Base-by-base conservation (phyloP, 2,888 invertebrate genomes). In the Euphydryas editha region DNA sequence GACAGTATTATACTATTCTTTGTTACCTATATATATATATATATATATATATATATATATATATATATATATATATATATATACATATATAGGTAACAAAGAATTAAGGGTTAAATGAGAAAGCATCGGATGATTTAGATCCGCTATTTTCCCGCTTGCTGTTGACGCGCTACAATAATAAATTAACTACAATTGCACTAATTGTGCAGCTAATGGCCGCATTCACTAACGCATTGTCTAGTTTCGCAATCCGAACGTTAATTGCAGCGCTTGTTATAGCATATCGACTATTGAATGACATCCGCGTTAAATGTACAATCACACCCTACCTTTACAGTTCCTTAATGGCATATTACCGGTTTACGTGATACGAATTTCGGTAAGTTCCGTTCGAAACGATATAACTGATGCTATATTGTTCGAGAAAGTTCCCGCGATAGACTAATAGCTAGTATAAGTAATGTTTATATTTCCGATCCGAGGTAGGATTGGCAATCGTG, bases 171-270 rank as follows among this genome's bases (percentile, higher is more conserved):
- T 66, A 61, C 82, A 74, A 83, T 84, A 82, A 90, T 90, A 88
- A 88, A 91, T 92, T 90, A 87, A 87, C 85, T 82, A 86, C 90
- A 90, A 91, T 91, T 90, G 90, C 88, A 88, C 85, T 90, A 92
- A 92, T 91, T 91, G 90, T 86, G 85, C 86, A 86, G 86, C 83
- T 89, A 90, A 88, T 88, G 85, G 86, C 77, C 80, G 76, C 77
- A 79, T 80, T 85, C 84, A 77, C 81, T 86, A 84, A 84, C 83
- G 86, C 87, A 86, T 87, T 90, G 89, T 89, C 88, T 87, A 86
- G 85, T 83, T 80, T 77, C 73, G 79, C 83, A 80, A 82, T 78
- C 79, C 80, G 79, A 82, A 75, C 83, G 81, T 84, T 85, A 81
- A 86, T 88, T 86, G 83, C 78, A 73, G 73, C 79, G 73, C 71